Evolutionary conservation across 1,140 invertebrate genomes (phyloP).

Genomic region (Dinoponera quadriceps): DNA sequence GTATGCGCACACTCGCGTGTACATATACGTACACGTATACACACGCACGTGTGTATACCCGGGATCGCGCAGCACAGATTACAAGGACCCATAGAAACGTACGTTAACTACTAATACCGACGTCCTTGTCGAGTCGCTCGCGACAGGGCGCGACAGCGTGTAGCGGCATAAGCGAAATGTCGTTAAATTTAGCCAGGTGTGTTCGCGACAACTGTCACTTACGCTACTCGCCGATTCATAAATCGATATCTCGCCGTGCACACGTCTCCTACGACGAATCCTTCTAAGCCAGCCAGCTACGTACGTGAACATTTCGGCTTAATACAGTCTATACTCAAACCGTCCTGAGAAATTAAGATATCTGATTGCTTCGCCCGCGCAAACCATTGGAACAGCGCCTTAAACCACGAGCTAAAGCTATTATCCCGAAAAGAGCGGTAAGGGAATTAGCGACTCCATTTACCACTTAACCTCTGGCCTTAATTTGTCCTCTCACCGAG

Average conservation of each 20-base stretch:
- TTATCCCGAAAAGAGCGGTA: slow-evolving; percentile 47
- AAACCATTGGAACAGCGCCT: slow-evolving; percentile 17
- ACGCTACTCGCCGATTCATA: slow-evolving; percentile 15
- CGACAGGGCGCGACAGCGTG: slow-evolving; percentile 19
- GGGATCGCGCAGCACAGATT: slow-evolving; percentile 16
- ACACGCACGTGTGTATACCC: too few species aligned
- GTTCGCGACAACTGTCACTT: slow-evolving; percentile 41
- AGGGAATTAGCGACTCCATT: slow-evolving; percentile 55
- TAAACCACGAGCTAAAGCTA: slow-evolving; percentile 50
- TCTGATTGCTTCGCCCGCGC: slow-evolving; percentile 30
- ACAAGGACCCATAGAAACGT: slow-evolving; percentile 16
- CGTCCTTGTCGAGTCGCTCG: slow-evolving; percentile 32
- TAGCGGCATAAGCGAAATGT: slow-evolving; percentile 10
- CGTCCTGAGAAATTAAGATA: neutral
- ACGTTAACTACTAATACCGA: slow-evolving; percentile 37
- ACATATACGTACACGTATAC: too few species aligned
- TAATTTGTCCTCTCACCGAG: slow-evolving; percentile 48
- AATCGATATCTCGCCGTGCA: neutral
- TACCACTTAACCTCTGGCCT: slow-evolving; percentile 52
- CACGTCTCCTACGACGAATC: neutral
- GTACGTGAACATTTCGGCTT: too few species aligned
- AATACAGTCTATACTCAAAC: too few species aligned
- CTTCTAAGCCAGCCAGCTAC: neutral
- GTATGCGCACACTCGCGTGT: neutral
- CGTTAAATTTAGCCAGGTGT: slow-evolving; percentile 26